Percentiles rank a stretch among this genome's conserved stretches.
phyloP scores from a whole-genome alignment of 2,888 invertebrate species.

The Spilarctia lutea region DNA sequence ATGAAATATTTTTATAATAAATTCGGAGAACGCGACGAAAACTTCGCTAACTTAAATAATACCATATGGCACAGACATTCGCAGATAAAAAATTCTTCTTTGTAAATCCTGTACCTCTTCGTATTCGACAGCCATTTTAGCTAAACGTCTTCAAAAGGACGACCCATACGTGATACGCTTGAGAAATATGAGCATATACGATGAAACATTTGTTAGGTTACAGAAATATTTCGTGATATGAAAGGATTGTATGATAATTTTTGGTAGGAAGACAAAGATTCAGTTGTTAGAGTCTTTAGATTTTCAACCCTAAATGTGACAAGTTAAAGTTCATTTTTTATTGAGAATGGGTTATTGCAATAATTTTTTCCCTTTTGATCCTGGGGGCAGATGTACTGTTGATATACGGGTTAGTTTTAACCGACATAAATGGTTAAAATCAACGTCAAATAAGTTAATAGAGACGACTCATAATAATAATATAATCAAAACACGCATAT shows the following conservation, averaged over 20 bases:
- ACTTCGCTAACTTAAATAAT: slow-evolving; percentile 15
- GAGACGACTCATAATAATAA: not conserved
- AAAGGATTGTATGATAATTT: slow-evolving; percentile 10
- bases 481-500: not conserved
- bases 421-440: not conserved
- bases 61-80: slow-evolving; percentile 20
- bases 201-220: slow-evolving; percentile 19
- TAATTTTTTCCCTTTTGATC: not conserved
- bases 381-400: not conserved
- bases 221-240: slow-evolving; percentile 16
- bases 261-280: not conserved
- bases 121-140: slow-evolving; percentile 46
- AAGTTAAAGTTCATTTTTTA: not conserved
- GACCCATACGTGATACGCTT: slow-evolving; percentile 43
- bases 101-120: slow-evolving; percentile 32
- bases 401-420: not conserved
- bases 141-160: slow-evolving; percentile 50
- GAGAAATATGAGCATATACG: slow-evolving; percentile 28
- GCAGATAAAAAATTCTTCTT: slow-evolving; percentile 21
- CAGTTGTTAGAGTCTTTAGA: not conserved
- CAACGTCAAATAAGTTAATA: not conserved
- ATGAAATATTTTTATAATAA: slow-evolving; percentile 12
- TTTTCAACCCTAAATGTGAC: not conserved
- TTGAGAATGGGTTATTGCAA: not conserved
- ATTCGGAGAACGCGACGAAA: slow-evolving; percentile 15